phyloP scores from a whole-genome alignment of 2,888 invertebrate species.

The Theretra japonica region DNA sequence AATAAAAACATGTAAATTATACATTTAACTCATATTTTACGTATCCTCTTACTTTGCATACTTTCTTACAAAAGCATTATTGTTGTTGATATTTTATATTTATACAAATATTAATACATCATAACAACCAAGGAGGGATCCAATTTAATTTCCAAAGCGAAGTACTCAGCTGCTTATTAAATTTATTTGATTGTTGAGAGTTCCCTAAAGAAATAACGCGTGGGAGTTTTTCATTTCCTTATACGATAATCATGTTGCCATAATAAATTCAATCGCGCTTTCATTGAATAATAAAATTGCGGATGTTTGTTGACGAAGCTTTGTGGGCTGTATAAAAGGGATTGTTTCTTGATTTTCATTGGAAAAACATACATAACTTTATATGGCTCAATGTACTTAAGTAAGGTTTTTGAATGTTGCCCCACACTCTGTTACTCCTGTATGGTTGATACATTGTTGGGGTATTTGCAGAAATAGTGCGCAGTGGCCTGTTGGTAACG shows the following conservation, averaged over 20 bases:
- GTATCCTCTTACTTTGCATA: too few relatives aligned
- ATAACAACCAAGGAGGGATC: neutral
- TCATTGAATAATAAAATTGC: neutral
- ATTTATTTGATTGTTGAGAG: slow-evolving; percentile 12
- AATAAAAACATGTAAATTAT: neutral
- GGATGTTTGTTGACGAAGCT: neutral
- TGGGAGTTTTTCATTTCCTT: neutral
- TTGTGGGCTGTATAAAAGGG: neutral
- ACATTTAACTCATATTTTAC: too few relatives aligned
- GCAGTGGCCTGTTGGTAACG: too few relatives aligned
- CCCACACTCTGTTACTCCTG: too few relatives aligned
- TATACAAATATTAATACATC: neutral
- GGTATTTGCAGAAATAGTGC: too few relatives aligned
- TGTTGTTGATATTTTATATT: too few relatives aligned
- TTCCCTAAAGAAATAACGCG: neutral
- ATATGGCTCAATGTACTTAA: too few relatives aligned
- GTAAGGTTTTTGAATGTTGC: too few relatives aligned
- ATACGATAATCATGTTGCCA: slow-evolving; percentile 10
- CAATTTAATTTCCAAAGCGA: slow-evolving; percentile 7
- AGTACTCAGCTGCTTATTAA: neutral
- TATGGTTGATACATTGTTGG: too few relatives aligned
- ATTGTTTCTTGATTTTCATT: neutral
- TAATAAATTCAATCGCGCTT: neutral
- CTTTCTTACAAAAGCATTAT: neutral
- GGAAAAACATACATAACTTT: neutral